Conservation (phyloP, 2,113 vertebrate genomes). For the Entosphenus tridentatus region DNA sequence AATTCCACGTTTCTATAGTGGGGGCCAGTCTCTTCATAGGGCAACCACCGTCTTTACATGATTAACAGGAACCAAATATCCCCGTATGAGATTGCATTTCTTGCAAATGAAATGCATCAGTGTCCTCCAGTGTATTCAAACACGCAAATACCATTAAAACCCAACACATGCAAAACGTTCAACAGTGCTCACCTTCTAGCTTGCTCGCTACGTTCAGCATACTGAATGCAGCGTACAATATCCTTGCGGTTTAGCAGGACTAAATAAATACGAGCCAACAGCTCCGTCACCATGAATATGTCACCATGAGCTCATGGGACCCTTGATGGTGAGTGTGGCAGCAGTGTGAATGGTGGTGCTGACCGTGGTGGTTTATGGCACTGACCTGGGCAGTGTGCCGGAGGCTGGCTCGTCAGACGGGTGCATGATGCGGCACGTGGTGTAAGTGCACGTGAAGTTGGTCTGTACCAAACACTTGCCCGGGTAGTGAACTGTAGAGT, state of each 20-base stretch:
- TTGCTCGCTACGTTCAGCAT: not conserved
- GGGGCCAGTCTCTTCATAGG: too few species aligned
- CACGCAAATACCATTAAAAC: too few species aligned
- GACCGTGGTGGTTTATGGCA: not conserved
- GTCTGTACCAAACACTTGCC: slow-evolving; percentile 17
- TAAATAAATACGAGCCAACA: not conserved
- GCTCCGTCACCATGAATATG: not conserved
- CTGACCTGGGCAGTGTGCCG: slow-evolving; percentile 36
- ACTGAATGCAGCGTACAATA: not conserved
- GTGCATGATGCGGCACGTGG: slow-evolving; percentile 37
- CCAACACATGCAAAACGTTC: too few species aligned
- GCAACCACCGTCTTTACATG: too few species aligned
- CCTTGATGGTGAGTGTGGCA: not conserved
- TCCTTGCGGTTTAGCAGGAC: not conserved
- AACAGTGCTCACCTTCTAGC: too few species aligned
- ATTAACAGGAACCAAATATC: too few species aligned
- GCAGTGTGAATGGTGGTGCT: not conserved
- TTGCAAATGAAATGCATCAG: too few species aligned
- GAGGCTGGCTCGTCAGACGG: slow-evolving; percentile 27
- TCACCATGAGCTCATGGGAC: not conserved
- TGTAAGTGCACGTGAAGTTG: slow-evolving; percentile 39
- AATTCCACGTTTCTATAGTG: too few species aligned
- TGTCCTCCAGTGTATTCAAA: too few species aligned
- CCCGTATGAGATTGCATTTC: too few species aligned
- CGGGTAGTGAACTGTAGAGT: not conserved